Conservation (phyloP, 2,113 vertebrate genomes). For the Toxostoma redivivum region DNA sequence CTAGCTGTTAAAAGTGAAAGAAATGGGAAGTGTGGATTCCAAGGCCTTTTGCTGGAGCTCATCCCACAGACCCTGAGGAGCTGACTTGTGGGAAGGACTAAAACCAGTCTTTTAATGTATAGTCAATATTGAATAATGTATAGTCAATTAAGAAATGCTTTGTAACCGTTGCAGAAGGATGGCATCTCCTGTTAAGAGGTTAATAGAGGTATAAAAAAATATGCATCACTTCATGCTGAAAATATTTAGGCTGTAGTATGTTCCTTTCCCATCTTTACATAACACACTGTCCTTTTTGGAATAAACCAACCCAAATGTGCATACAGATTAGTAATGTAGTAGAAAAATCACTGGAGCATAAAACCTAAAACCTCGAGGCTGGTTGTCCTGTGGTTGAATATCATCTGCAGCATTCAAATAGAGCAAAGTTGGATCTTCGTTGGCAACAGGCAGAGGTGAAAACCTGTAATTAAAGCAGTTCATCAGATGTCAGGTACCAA, state of each 20-base stretch:
- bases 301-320: slow-evolving; percentile 47
- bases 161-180: neutral
- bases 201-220: neutral
- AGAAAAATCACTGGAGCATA: slow-evolving; percentile 13
- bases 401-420: neutral
- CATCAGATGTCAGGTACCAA: neutral
- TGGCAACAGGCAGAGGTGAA: neutral
- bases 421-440: neutral
- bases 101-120: neutral
- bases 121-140: neutral
- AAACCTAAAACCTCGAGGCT: slow-evolving; percentile 38
- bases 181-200: neutral
- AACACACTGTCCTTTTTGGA: neutral
- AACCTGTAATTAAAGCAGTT: neutral
- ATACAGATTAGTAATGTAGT: slow-evolving; percentile 1
- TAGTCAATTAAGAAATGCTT: neutral
- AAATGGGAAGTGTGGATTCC: neutral
- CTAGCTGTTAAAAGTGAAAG: neutral
- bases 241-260: neutral
- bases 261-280: slow-evolving; percentile 13
- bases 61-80: neutral
- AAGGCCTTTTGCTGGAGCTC: neutral
- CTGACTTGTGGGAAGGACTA: neutral
- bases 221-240: neutral
- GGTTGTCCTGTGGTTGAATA: neutral